Percentiles rank a stretch among this genome's conserved stretches.
Conservation (phyloP, 2,797 vertebrate genomes). For the Crocodylus rhombifer region DNA sequence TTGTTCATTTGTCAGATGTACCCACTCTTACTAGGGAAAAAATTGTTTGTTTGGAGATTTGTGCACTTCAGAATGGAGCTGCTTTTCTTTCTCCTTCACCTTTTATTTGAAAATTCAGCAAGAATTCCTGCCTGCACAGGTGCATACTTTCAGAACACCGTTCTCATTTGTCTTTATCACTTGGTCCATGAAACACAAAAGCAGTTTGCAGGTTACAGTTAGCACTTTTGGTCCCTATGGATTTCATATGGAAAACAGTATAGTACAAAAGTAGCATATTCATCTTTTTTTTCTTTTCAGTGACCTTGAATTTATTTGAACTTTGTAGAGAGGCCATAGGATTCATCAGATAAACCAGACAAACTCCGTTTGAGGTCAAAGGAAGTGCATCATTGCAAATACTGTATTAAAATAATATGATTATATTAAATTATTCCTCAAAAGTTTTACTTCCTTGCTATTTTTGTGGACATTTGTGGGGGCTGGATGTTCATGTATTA, state of each 20-base stretch:
- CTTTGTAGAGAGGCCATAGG: neutral
- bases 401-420: neutral
- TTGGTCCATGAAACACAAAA: neutral
- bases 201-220: neutral
- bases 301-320: constrained; percentile 21
- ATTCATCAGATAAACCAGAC: neutral
- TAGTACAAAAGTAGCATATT: neutral
- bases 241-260: neutral
- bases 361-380: neutral
- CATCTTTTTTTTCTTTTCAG: neutral
- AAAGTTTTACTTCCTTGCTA: accelerated
- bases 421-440: neutral
- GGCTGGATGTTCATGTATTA: neutral
- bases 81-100: neutral
- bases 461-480: neutral
- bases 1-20: neutral
- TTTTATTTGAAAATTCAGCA: neutral
- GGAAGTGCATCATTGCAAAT: neutral
- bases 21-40: neutral
- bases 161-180: constrained; percentile 11
- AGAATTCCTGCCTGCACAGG: neutral
- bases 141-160: neutral
- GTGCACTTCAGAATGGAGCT: neutral
- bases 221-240: neutral
- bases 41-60: neutral